These are phyloP conservation scores for Corydoras sp. DNA, from an alignment of 2,113 vertebrate genomes.

Conservation along the genomic window DNA sequence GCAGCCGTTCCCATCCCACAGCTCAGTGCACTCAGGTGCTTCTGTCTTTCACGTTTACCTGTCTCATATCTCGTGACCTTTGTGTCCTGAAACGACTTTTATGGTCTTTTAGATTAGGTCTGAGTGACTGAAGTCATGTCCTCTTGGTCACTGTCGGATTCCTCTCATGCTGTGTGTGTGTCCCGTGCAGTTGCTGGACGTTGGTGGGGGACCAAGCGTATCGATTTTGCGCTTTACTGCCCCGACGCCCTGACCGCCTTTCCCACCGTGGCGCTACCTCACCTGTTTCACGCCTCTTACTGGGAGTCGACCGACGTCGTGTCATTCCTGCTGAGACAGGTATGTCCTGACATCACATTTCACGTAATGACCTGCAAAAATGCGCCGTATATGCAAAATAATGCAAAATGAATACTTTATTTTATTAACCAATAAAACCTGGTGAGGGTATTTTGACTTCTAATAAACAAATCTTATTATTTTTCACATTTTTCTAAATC, in stretches of 20 bases:
- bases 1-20: conserved; percentile 11
- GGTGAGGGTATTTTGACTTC: no score
- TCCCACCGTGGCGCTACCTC: conserved; percentile 88
- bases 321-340: conserved; percentile 93
- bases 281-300: conserved; percentile 96
- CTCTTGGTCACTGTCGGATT: neutral
- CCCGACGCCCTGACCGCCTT: conserved; percentile 89
- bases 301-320: conserved; percentile 96
- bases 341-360: conserved; percentile 33
- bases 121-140: neutral
- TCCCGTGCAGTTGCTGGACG: conserved; percentile 74
- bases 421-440: no score
- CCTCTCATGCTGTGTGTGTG: conserved; percentile 18
- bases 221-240: conserved; percentile 93
- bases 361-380: no score
- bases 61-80: conserved; percentile 17
- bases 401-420: no score
- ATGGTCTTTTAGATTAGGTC: neutral
- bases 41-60: conserved; percentile 21
- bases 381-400: no score
- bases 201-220: conserved; percentile 96
- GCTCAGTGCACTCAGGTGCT: conserved; percentile 7
- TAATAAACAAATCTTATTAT: no score
- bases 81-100: neutral
- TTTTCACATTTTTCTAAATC: no score